Conservation (phyloP, 2,888 invertebrate species). For the Myathropa florea region DNA sequence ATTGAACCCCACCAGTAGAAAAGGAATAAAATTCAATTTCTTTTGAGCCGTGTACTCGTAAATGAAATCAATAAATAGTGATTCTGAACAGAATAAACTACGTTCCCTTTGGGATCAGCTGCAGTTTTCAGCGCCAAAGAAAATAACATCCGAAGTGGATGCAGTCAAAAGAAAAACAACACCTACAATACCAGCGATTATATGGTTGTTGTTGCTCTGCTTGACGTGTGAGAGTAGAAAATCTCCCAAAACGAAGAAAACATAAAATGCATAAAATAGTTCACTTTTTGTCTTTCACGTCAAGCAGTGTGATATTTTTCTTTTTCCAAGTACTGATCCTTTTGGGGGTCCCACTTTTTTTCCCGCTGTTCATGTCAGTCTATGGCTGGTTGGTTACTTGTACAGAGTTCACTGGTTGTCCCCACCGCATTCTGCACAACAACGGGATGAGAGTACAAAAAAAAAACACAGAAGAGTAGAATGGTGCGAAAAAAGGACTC, state of each 20-base stretch:
- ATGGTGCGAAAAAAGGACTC: slow-evolving; percentile 31
- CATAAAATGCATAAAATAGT: slow-evolving; percentile 38
- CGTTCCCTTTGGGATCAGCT: background rate
- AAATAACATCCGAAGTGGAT: slow-evolving; percentile 3
- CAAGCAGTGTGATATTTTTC: slow-evolving; percentile 26
- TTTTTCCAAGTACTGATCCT: background rate
- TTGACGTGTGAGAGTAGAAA: slow-evolving; percentile 41
- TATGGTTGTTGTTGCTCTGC: slow-evolving; percentile 20
- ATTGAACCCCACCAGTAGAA: too few species aligned
- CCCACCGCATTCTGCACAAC: slow-evolving; percentile 14
- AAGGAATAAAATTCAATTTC: background rate
- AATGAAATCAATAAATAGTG: background rate
- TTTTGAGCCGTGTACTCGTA: background rate
- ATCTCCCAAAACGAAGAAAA: background rate
- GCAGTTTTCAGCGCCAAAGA: background rate
- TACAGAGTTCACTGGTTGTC: slow-evolving; percentile 38
- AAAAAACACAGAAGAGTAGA: background rate
- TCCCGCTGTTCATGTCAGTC: slow-evolving; percentile 27
- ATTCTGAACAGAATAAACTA: background rate
- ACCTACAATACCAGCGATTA: slow-evolving; percentile 2
- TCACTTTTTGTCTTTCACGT: slow-evolving; percentile 40
- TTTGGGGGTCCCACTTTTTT: background rate
- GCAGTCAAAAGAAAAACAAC: slow-evolving; percentile 12
- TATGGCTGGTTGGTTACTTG: slow-evolving; percentile 46
- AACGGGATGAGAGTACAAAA: slow-evolving; percentile 13